These are phyloP conservation scores for Thripadectes ignobilis DNA, from an alignment of 2,797 vertebrate genomes.

Conservation along the genomic window DNA sequence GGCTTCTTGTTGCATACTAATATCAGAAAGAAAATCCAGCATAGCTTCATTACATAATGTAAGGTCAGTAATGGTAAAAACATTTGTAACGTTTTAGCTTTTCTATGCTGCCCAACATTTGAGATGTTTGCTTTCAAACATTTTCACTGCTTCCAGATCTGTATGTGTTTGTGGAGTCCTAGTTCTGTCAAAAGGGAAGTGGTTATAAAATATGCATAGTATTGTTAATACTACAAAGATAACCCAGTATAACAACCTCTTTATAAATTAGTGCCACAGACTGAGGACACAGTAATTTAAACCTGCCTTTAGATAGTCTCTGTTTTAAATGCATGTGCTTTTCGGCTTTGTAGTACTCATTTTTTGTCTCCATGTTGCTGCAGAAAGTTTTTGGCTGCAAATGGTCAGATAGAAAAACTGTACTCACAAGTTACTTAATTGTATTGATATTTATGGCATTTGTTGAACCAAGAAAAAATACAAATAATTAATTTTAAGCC, in stretches of 20 bases:
- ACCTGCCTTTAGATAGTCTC: neutral
- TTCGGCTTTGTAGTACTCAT: neutral
- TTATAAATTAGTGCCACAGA: neutral
- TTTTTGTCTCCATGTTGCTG: neutral
- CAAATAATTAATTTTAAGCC: neutral
- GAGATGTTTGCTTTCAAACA: slow-evolving; percentile 3
- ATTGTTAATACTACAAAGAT: slow-evolving; percentile 44
- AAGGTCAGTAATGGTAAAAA: neutral
- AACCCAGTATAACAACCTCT: neutral
- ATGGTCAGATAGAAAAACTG: neutral
- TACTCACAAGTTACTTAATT: neutral
- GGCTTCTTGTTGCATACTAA: neutral
- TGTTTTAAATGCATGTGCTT: neutral
- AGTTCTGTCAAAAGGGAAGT: slow-evolving; percentile 50
- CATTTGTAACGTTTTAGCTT: neutral
- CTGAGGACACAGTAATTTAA: neutral
- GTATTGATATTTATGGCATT: neutral
- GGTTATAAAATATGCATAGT: slow-evolving; percentile 43
- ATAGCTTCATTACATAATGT: neutral
- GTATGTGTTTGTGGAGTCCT: slow-evolving; percentile 28
- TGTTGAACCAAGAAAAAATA: neutral
- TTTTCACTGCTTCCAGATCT: neutral
- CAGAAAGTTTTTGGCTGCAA: neutral
- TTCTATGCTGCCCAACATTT: neutral
- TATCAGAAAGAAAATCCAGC: neutral